A percentile compares a stretch with the other conserved stretches of the same genome.
These are phyloP conservation scores for Mus caroli DNA, from an alignment of 2,797 vertebrate species.

Conservation along the genomic window DNA sequence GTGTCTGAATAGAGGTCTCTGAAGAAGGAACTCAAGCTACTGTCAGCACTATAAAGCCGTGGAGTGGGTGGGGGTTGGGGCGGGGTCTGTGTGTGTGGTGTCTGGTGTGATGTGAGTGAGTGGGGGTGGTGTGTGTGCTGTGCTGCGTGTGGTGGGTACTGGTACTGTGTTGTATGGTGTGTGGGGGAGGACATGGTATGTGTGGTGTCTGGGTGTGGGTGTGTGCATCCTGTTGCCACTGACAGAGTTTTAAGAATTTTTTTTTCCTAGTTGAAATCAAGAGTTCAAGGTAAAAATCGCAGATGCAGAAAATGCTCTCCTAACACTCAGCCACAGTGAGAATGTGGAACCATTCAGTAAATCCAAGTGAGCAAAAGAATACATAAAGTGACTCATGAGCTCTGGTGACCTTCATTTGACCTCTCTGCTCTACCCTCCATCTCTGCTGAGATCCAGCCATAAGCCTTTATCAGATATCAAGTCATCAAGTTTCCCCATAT, in stretches of 20 bases:
- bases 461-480: slow-evolving; percentile 15
- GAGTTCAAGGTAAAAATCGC: slow-evolving; percentile 50
- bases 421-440: background rate
- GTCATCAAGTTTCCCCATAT: background rate
- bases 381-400: background rate
- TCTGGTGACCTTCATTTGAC: slow-evolving; percentile 21
- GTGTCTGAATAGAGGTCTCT: background rate
- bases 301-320: slow-evolving; percentile 4
- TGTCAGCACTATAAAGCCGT: background rate
- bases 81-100: background rate
- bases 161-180: background rate
- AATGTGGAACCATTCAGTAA: background rate
- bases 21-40: background rate
- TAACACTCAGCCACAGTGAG: background rate
- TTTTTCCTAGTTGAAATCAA: background rate
- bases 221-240: background rate
- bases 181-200: background rate
- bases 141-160: background rate
- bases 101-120: background rate
- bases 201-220: background rate
- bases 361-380: background rate
- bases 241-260: background rate
- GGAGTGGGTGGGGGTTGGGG: background rate
- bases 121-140: too few relatives aligned
- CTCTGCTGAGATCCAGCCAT: slow-evolving; percentile 29